A percentile compares a stretch with the other conserved stretches of the same genome.
These are phyloP conservation scores for Porites australiensis DNA, from an alignment of 64 coral and sea anemone species.

Conservation along the genomic window DNA sequence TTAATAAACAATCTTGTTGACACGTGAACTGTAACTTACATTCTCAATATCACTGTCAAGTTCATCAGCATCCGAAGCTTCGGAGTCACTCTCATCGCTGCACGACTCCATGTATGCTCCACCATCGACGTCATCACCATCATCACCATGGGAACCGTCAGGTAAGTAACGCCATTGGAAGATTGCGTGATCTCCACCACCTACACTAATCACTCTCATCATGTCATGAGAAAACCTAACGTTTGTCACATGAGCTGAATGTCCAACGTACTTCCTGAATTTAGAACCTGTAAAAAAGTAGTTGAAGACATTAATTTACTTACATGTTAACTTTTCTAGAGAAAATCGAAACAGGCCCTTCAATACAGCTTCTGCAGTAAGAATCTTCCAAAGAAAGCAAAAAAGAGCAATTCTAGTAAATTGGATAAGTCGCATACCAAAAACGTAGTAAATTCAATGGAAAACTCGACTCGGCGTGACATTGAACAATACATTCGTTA, in stretches of 20 bases:
- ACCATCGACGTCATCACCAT: constrained; percentile 70
- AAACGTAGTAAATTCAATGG: too few relatives aligned
- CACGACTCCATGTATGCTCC: constrained; percentile 91
- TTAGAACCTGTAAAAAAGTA: constrained; percentile 52
- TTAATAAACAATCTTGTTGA: too few relatives aligned
- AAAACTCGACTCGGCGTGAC: too few relatives aligned
- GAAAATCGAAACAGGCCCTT: too few relatives aligned
- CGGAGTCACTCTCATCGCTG: constrained; percentile 95
- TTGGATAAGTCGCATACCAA: too few relatives aligned
- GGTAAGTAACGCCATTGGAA: constrained; percentile 98
- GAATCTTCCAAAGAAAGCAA: too few relatives aligned
- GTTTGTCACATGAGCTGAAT: constrained; percentile 96
- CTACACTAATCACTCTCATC: constrained; percentile 88
- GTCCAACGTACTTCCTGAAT: constrained; percentile 89
- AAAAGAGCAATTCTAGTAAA: too few relatives aligned
- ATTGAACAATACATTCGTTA: too few relatives aligned
- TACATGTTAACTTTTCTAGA: too few relatives aligned
- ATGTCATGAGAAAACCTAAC: constrained; percentile 94
- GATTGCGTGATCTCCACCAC: constrained; percentile 97
- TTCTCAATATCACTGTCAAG: constrained; percentile 98
- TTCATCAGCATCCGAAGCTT: constrained; percentile 93
- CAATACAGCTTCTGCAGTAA: too few relatives aligned
- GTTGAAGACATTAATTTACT: too few relatives aligned
- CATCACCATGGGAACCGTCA: constrained; percentile 76
- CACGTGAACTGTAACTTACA: constrained; percentile 45